Conservation (phyloP, 2,888 invertebrate genomes). For the Platypus cylindrus region DNA sequence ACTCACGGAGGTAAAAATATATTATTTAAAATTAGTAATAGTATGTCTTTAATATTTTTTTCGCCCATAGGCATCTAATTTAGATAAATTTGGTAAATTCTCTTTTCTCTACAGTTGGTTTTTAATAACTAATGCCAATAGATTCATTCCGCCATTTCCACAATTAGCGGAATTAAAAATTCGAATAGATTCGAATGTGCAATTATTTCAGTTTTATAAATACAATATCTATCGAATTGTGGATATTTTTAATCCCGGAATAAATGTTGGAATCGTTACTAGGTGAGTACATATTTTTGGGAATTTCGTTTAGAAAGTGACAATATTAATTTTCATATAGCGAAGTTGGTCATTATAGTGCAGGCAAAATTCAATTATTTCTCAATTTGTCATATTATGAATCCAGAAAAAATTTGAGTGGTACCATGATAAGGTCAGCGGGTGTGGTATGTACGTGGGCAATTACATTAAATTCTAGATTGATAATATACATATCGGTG, state of each 20-base stretch:
- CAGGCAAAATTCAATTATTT: slow-evolving; percentile 4
- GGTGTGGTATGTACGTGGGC: slow-evolving; percentile 17
- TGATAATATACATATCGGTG: background rate
- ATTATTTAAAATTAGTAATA: background rate
- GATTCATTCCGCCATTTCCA: slow-evolving; percentile 5
- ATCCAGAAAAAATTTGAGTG: slow-evolving; percentile 21
- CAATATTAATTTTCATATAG: slow-evolving; percentile 4
- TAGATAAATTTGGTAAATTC: slow-evolving; percentile 11
- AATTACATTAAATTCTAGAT: background rate
- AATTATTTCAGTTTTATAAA: slow-evolving; percentile 10
- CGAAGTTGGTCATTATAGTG: slow-evolving; percentile 5
- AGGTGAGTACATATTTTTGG: slow-evolving; percentile 1
- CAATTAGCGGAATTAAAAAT: slow-evolving; percentile 15
- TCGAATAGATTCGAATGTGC: slow-evolving; percentile 20
- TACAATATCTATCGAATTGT: slow-evolving; percentile 14
- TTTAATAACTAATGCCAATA: slow-evolving; percentile 8
- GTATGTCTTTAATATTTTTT: background rate
- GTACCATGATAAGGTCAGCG: slow-evolving; percentile 19
- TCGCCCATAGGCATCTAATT: slow-evolving; percentile 12
- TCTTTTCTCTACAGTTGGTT: slow-evolving; percentile 22
- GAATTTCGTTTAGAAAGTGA: background rate
- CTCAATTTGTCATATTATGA: slow-evolving; percentile 16
- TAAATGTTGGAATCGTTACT: slow-evolving; percentile 9
- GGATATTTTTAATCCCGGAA: slow-evolving; percentile 21
- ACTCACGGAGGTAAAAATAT: slow-evolving; percentile 11